These are phyloP conservation scores for Autographa gamma DNA, from an alignment of 2,888 invertebrate species.

Conservation along the genomic window DNA sequence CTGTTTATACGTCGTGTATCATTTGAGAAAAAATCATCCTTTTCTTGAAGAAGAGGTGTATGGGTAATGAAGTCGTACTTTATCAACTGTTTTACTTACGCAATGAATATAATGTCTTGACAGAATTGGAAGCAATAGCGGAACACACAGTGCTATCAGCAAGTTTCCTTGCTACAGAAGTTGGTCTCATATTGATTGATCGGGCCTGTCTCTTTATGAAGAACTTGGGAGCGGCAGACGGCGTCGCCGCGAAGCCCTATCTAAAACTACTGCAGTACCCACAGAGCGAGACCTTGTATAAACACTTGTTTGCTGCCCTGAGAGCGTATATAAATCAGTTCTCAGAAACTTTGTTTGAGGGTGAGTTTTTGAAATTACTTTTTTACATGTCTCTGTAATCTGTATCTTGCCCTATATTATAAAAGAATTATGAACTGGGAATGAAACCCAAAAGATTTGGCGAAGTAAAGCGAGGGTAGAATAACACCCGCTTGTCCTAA, in stretches of 20 bases:
- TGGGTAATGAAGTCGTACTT: too few species aligned
- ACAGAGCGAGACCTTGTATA: conserved; percentile 96
- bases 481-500: too few species aligned
- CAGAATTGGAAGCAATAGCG: conserved; percentile 82
- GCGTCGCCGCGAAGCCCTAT: conserved; percentile 95
- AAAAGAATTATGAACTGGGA: too few species aligned
- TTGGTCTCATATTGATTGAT: conserved; percentile 96
- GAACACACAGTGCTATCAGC: conserved; percentile 83
- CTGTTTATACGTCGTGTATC: too few species aligned
- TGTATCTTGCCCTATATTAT: too few species aligned
- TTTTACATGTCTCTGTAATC: too few species aligned
- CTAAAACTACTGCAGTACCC: conserved; percentile 95
- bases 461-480: too few species aligned
- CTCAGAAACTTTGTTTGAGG: conserved; percentile 94
- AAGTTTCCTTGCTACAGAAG: conserved; percentile 94
- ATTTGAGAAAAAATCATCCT: too few species aligned
- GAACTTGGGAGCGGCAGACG: conserved; percentile 94
- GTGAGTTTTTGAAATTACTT: conserved; percentile 72
- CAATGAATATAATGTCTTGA: conserved; percentile 8
- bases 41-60: too few species aligned
- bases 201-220: conserved; percentile 95
- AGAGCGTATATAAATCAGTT: conserved; percentile 97
- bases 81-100: too few species aligned
- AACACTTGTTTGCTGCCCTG: conserved; percentile 97
- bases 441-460: too few species aligned